Evolutionary conservation across 2,113 vertebrate genomes (phyloP), one percentile per base, ranked within the genome.

Genomic region (Jaculus jaculus): DNA sequence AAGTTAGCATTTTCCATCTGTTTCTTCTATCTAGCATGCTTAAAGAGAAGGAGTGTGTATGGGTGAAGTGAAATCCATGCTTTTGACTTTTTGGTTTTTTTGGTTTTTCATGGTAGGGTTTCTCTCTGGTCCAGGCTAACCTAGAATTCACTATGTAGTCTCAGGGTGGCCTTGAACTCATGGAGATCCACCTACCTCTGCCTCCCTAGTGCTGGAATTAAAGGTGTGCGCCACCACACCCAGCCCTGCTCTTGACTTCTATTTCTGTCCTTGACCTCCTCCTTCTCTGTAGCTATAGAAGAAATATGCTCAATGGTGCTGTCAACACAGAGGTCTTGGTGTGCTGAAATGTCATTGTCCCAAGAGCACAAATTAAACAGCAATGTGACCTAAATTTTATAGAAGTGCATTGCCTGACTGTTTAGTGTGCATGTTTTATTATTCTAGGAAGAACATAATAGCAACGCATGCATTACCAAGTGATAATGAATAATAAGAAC

Each of bases 401-500:
- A 60, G 34, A 32, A 81, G 63, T 66, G 20, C 15, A 11, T 84
- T 42, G 3, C 16, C 65, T 58, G 5, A 80, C 24, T 54, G 37
- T 68, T 93, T 68, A 74, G 54, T 30, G 18, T 34, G 51, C 16
- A 10, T 65, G 21, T 75, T 28, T 66, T 28, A 47, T 32, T 66
- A 34, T 92, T 96, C 82, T 73, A 78, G n/a, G 54, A 95, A 86
- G 84, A 86, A 82, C 28, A 42, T 63, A 81, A 42, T 80, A 87
- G 88, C 79, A 77, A 47, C 86, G 60, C 51, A 32, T 82, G n/a
- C 7, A 60, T 82, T 89, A n/a, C 20, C 0, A 4, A 87, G 61
- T 51, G 66, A 74, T 9, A 7, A 79, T 21, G 92, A 89, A 78
- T 80, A 82, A 54, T 82, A 85, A 68, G 63, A 93, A 65, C 12